Base-by-base conservation (phyloP, 2,888 invertebrate species). In the Pediacus dermestoides region DNA sequence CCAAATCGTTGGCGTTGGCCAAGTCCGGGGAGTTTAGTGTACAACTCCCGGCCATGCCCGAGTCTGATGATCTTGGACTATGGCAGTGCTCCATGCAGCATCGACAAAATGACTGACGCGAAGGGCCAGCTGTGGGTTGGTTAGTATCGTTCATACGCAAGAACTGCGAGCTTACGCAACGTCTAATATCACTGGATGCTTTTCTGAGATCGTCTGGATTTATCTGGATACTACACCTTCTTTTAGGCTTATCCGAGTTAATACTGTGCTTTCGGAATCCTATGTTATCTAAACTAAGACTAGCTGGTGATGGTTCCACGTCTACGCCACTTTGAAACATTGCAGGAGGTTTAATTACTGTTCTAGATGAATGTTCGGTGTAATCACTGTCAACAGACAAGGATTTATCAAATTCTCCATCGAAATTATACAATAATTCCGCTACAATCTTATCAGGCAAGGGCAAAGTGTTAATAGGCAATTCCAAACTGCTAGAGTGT, bases 31-130 rank as follows among this genome's bases (percentile, higher is more conserved):
- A 83, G 3, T 84, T 78, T 42, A 85, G 72, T 37, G 81, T 81
- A 59, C 82, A 86, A 67, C 87, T 88, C 14, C 88, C 89, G 1
- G 87, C 89, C 70, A 90, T 85, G 13, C 90, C 90, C 0, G 88
- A 89, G 64, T 87, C 86, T 9, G 89, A 88, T 4, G 84, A 85
- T 45, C 85, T 73, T 0, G 82, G 82, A 66, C 85, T 85, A 37
- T 63, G 79, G 46, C 79, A 81, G 31, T 53, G 50, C 25, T 62
- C 61, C 32, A 50, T 46, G 32, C 64, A 62, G 37, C 64, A 64
- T 13, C 59, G 45, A 46, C 65, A 66, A 37, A 52, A 52, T 3
- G 53, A 53, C 14, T 45, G 37, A 18, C 46, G 37, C 11, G 52
- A 50, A 8, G 50, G 43, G 7, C 46, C 30, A 1, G 51, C 49